Conservation (phyloP, 2,797 vertebrate genomes). For the Lacerta agilis region DNA sequence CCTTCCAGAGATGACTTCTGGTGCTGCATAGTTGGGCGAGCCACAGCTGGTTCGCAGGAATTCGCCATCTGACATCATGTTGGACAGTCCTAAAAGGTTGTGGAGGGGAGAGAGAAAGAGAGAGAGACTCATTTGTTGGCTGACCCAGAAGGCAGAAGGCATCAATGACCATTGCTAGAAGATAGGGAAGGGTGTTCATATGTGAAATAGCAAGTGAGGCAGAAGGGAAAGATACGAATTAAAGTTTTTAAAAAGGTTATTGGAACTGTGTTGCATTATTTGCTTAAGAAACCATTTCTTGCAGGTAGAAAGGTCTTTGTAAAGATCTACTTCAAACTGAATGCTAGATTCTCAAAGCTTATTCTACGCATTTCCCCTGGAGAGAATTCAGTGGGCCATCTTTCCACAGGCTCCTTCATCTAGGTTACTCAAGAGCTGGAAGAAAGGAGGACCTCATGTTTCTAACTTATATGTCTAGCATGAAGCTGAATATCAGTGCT, state of each 20-base stretch:
- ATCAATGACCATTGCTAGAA: accelerated
- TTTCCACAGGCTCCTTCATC: background rate
- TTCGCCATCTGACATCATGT: constrained; percentile 99
- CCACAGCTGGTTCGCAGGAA: constrained; percentile 98
- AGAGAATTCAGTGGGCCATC: background rate
- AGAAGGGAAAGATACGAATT: background rate
- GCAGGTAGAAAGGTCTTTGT: background rate
- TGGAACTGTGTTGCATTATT: background rate
- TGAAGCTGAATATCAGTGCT: background rate
- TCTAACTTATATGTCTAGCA: background rate
- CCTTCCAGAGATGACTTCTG: constrained; percentile 99
- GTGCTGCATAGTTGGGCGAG: constrained; percentile 97
- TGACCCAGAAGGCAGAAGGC: background rate
- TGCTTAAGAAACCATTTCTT: constrained; percentile 28
- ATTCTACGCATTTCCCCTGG: constrained; percentile 14
- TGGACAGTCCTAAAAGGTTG: constrained; percentile 87
- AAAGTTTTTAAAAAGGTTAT: background rate
- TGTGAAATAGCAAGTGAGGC: background rate
- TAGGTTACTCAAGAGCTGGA: background rate
- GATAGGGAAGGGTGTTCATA: background rate
- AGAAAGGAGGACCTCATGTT: background rate
- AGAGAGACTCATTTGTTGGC: background rate
- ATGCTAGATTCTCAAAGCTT: constrained; percentile 4
- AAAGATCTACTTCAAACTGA: background rate
- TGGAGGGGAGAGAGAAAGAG: too few relatives aligned